phyloP scores from a whole-genome alignment of 2,113 vertebrate species.

The Cochlearius cochlearius region DNA sequence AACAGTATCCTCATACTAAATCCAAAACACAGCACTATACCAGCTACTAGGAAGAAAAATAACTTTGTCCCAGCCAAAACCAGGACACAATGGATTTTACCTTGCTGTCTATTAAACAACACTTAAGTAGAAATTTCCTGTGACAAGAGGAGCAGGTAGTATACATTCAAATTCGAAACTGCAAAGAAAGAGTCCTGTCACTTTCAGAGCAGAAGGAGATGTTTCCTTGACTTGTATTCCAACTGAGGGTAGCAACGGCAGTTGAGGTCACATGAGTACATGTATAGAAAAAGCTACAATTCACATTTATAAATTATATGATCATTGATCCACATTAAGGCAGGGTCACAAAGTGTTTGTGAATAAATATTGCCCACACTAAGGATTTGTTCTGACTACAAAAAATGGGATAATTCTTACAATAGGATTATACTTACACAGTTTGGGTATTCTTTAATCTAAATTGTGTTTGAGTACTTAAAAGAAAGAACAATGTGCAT shows the following conservation, averaged over 20 bases:
- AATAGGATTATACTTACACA: neutral
- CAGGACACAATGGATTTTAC: neutral
- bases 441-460: neutral
- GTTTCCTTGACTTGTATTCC: neutral
- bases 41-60: no score
- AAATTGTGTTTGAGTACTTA: neutral
- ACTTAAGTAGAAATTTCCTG: neutral
- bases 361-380: accelerated
- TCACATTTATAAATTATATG: neutral
- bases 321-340: neutral
- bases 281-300: neutral
- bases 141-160: neutral
- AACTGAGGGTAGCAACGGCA: accelerated
- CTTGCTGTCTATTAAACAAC: neutral
- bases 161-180: neutral
- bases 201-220: neutral
- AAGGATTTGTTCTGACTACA: neutral
- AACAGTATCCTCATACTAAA: no score
- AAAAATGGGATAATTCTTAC: neutral
- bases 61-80: no score
- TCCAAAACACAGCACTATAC: no score
- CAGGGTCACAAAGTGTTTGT: neutral
- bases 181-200: no score
- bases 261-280: neutral
- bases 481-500: neutral